Evolutionary conservation across 37 sponge, comb jelly and placozoan genomes (phyloP), one percentile per base, ranked within the genome.

Genomic region (Tethya wilhelma): DNA sequence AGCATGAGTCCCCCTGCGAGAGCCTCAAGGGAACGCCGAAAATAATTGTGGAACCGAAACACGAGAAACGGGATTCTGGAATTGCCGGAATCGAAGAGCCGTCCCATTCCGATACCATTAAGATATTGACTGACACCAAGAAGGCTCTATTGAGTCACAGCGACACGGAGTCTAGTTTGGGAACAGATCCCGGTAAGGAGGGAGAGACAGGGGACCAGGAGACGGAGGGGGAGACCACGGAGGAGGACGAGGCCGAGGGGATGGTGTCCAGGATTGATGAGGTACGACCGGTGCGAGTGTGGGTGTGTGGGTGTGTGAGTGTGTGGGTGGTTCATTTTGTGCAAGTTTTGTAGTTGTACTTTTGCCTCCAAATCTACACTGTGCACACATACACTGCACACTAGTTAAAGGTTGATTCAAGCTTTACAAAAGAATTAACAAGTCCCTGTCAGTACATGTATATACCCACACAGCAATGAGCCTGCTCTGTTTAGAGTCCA

Each of bases 21-120:
- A 19, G 2, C 1, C 3, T 14, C 32, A 72, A 28, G 12, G 34
- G 32, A 30, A 2, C 34, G 17, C n/a, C 55, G 33, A n/a, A 64
- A 9, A 43, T 66, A 17, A 40, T 45, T 1, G 4, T 44, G n/a
- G 53, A 64, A 26, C 63, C 71, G 12, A 69, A 69, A 39, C 73
- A 71, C 7, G 82, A 81, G 46, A 69, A 81, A 20, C 42, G 72
- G 33, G 82, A 81, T 38, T 81, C 73, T 14, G 82, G 82, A 19
- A 71, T 81, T 8, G 39, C 82, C 20, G 82, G 82, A 20, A 20
- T 78, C 20, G 74, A 82, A 34, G 82, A 82, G 2, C 29, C n/a
- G 19, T 65, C 67, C 9, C 37, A 56, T 29, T 29, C 38, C 20
- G 56, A 73, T 31, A 34, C 67, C 14, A 5, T 63, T 14, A 65